Base-by-base conservation (phyloP, 2,113 vertebrate genomes). In the Dipodomys stephensi region DNA sequence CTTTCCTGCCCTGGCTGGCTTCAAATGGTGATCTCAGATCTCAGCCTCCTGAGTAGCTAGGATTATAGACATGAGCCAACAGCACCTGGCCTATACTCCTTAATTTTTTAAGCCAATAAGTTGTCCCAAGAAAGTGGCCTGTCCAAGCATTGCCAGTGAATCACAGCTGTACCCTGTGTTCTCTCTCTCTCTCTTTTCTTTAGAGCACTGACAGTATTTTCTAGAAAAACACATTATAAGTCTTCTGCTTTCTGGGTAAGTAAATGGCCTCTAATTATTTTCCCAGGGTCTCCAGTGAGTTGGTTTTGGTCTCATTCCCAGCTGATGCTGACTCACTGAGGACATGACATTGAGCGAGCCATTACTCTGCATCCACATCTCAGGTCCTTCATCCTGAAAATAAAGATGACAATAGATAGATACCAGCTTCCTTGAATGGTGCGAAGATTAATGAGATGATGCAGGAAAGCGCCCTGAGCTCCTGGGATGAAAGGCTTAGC, bases 331-430 rank as follows among this genome's bases (percentile, higher is more conserved):
- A 90, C 81, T 95, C 67, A 83, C n/a, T 44, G 72, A 94, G 68
- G 64, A 32, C 28, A 67, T 86, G 84, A 90, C 93, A 95, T 53
- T 39, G 11, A 49, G 91, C 60, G 79, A 88, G 69, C 62, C 87
- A 94, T 96, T 95, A 87, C 95, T 93, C 91, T 96, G 74, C n/a
- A 39, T 76, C 87, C 28, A 44, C 28, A 49, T 85, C 81, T 96
- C 74, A 79, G 64, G 64, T 82, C 68, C 84, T 93, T 97, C 84
- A 95, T 92, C 79, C 90, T 81, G 91, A 95, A 96, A 95, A 93
- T 92, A 79, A 90, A 94, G 82, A 69, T 83, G 96, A 80, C 76
- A 88, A 18, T 82, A 90, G 92, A 73, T 67, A 73, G 92, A 73
- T 67, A 73, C 82, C 12, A 10, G 65, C 85, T 83, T 62, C 74